A percentile compares a stretch with the other conserved stretches of the same genome.
Evolutionary conservation across 1,140 invertebrate genomes (phyloP).

Genomic region (Drosophila sp.): DNA sequence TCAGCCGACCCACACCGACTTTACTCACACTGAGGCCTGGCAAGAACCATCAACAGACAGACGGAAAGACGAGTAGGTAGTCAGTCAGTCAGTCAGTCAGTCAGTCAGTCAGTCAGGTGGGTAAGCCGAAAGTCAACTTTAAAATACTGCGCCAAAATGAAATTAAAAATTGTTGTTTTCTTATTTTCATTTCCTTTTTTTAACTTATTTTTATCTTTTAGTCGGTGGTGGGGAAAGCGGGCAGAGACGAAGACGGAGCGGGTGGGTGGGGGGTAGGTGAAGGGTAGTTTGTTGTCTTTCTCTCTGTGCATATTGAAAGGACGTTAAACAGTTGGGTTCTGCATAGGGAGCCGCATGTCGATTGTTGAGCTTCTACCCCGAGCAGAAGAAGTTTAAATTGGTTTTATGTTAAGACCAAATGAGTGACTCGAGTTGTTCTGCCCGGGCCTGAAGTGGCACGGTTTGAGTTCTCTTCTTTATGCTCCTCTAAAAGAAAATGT

Average conservation of each 20-base stretch:
- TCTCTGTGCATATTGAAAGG: constrained; percentile 64
- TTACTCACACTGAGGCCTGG: not conserved
- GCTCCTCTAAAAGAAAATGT: not conserved
- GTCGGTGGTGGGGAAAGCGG: not conserved
- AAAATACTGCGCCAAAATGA: constrained; percentile 73
- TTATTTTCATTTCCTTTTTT: constrained; percentile 33
- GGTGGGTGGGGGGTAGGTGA: too few species aligned
- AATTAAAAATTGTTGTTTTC: constrained; percentile 76
- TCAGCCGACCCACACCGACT: constrained; percentile 5
- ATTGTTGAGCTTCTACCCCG: constrained; percentile 47
- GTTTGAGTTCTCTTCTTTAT: constrained; percentile 15
- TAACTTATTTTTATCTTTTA: constrained; percentile 21
- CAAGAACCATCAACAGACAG: constrained; percentile 1
- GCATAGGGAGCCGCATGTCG: constrained; percentile 23
- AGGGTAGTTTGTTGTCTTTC: constrained; percentile 66
- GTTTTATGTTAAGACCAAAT: constrained; percentile 83
- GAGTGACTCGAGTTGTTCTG: constrained; percentile 57
- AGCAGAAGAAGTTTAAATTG: constrained; percentile 75
- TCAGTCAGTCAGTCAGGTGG: constrained; percentile 14
- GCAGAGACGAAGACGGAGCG: too few species aligned
- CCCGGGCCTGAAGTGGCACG: constrained; percentile 31
- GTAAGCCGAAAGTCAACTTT: constrained; percentile 64
- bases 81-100: not conserved
- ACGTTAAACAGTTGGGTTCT: constrained; percentile 55
- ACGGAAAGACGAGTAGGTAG: not conserved